These are phyloP conservation scores for Aurelia coerulea DNA, from an alignment of 30 jellyfish, hydroid and myxozoan genomes.

Conservation along the genomic window DNA sequence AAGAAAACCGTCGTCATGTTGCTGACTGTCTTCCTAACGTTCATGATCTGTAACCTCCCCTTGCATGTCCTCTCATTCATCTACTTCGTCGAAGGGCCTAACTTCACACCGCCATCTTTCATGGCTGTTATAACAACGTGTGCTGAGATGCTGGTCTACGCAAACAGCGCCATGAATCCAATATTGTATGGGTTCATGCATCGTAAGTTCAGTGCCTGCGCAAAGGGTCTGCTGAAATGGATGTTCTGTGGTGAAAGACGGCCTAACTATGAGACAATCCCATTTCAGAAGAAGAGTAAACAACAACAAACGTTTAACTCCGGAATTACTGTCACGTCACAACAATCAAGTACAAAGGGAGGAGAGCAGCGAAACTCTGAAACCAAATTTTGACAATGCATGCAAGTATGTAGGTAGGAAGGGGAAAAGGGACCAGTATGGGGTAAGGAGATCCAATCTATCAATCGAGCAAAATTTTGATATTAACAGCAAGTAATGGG, in stretches of 20 bases:
- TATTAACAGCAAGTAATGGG: too few species aligned
- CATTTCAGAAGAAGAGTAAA: conserved; percentile 6
- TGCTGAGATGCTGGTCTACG: conserved; percentile 74
- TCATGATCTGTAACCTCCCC: conserved; percentile 81
- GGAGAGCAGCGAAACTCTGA: too few species aligned
- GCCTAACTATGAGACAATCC: conserved; percentile 35
- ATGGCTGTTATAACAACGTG: conserved; percentile 65
- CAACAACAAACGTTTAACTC: conserved; percentile 30
- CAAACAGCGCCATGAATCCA: conserved; percentile 83
- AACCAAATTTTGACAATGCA: too few species aligned
- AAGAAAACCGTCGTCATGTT: conserved; percentile 70
- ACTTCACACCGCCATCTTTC: conserved; percentile 81
- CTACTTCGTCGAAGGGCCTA: conserved; percentile 60
- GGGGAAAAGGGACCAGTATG: too few species aligned
- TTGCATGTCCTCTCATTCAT: conserved; percentile 71
- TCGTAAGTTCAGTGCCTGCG: conserved; percentile 60
- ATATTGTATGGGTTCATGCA: conserved; percentile 76
- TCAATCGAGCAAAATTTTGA: too few species aligned
- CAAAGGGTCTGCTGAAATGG: conserved; percentile 43
- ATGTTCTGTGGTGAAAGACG: conserved; percentile 43
- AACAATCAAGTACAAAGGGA: too few species aligned
- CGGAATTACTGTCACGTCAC: not conserved
- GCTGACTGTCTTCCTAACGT: conserved; percentile 57
- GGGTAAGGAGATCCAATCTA: too few species aligned
- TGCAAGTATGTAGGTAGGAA: too few species aligned